A percentile compares a stretch with the other conserved stretches of the same genome.
Conservation (phyloP, 2,888 invertebrate species). For the Mesorhabditis sp. region DNA sequence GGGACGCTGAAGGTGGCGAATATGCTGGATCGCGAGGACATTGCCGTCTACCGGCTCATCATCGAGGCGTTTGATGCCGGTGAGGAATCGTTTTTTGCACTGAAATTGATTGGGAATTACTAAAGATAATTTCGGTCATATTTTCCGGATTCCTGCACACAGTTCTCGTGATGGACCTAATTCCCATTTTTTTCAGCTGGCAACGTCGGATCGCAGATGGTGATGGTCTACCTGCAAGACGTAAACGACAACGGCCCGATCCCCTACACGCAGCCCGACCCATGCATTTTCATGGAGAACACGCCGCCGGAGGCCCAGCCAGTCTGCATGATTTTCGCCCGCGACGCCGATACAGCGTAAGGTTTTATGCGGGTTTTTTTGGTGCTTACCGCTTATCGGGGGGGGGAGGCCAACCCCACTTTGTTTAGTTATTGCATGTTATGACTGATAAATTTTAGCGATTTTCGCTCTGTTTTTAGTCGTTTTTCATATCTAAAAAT, state of each 20-base stretch:
- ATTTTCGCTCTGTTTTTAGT: too few relatives aligned
- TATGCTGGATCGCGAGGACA: constrained; percentile 86
- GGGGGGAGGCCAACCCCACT: neutral
- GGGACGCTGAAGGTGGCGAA: constrained; percentile 91
- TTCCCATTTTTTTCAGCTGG: constrained; percentile 64
- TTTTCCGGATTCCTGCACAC: too few relatives aligned
- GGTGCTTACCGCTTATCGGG: constrained; percentile 69
- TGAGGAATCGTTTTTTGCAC: constrained; percentile 15
- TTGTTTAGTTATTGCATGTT: too few relatives aligned
- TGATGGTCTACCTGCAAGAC: constrained; percentile 75
- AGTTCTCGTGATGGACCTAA: neutral
- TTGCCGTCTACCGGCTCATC: constrained; percentile 89
- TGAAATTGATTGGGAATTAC: neutral
- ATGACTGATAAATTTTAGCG: too few relatives aligned
- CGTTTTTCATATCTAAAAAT: too few relatives aligned
- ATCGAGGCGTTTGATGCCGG: constrained; percentile 89
- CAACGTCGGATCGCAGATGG: constrained; percentile 76
- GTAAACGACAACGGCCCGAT: constrained; percentile 87
- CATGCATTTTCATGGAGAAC: constrained; percentile 89
- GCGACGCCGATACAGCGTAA: constrained; percentile 51
- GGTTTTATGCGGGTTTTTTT: constrained; percentile 53
- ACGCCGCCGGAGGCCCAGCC: constrained; percentile 79
- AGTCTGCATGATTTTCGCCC: constrained; percentile 49
- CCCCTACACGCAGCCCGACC: constrained; percentile 81
- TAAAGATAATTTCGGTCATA: too few relatives aligned